Conservation (phyloP, 2,797 vertebrate species). For the Pangasius larnaudii region DNA sequence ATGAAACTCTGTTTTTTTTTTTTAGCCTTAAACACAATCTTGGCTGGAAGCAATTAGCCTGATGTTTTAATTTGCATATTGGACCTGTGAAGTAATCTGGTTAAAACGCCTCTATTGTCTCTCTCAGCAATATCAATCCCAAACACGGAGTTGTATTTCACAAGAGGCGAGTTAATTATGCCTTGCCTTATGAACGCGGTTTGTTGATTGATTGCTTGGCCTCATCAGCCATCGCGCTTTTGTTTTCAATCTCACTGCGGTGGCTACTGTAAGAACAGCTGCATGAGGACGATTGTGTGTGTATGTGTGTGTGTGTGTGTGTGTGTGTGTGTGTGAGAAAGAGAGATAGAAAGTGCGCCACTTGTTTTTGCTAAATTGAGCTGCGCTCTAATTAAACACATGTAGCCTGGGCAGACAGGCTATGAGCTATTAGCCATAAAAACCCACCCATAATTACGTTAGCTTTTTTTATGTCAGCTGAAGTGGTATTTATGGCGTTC, state of each 20-base stretch:
- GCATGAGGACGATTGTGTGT: conserved; percentile 9
- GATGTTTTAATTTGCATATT: conserved; percentile 55
- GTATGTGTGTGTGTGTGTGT: not conserved
- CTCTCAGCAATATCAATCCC: conserved; percentile 57
- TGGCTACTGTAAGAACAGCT: conserved; percentile 68
- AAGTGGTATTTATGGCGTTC: conserved; percentile 67
- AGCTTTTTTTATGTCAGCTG: conserved; percentile 60
- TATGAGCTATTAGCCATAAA: conserved; percentile 75
- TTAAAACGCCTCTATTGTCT: conserved; percentile 59
- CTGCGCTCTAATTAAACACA: conserved; percentile 72
- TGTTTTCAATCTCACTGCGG: conserved; percentile 75
- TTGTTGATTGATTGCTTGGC: conserved; percentile 76
- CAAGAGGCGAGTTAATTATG: conserved; percentile 80
- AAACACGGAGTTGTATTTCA: conserved; percentile 44
- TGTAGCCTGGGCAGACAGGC: conserved; percentile 65
- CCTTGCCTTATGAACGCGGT: conserved; percentile 75
- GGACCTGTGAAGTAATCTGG: conserved; percentile 52
- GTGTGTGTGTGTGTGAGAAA: not conserved
- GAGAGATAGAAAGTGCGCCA: conserved; percentile 42
- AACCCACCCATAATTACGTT: conserved; percentile 69
- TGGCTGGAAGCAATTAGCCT: conserved; percentile 47
- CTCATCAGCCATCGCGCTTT: conserved; percentile 76
- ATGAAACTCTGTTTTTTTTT: conserved; percentile 37
- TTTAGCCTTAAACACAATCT: conserved; percentile 31
- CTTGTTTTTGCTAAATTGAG: conserved; percentile 71